phyloP scores from a whole-genome alignment of 2,113 vertebrate genomes.

The Ibidorhyncha struthersii region DNA sequence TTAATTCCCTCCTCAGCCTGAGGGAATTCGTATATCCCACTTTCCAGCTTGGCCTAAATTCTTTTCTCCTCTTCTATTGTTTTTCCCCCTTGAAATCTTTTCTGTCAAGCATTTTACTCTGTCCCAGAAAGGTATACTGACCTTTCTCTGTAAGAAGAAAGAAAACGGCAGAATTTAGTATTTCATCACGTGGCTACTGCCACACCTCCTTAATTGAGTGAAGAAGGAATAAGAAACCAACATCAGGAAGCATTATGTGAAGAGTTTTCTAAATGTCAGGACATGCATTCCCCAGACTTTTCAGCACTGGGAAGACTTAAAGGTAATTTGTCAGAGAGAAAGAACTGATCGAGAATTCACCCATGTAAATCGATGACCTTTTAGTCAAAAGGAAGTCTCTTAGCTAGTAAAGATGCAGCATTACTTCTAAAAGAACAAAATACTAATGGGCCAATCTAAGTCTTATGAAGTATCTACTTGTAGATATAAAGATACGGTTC shows the following conservation, averaged over 20 bases:
- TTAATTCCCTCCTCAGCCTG: neutral
- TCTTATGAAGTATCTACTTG: constrained; percentile 26
- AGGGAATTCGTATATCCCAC: constrained; percentile 4
- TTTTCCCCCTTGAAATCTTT: constrained; percentile 1
- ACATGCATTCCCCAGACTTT: constrained; percentile 53
- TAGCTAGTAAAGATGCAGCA: constrained; percentile 61
- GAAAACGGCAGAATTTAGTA: constrained; percentile 31
- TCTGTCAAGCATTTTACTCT: constrained; percentile 14
- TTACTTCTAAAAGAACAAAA: constrained; percentile 64
- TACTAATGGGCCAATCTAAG: constrained; percentile 60
- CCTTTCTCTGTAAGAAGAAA: constrained; percentile 44
- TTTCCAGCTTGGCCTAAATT: constrained; percentile 11
- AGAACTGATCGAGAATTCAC: constrained; percentile 68
- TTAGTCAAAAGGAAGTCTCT: constrained; percentile 66
- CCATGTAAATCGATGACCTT: constrained; percentile 73
- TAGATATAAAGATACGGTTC: constrained; percentile 35
- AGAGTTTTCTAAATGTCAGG: constrained; percentile 69
- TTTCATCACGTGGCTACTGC: constrained; percentile 52
- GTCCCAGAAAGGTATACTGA: constrained; percentile 37
- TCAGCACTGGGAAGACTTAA: constrained; percentile 43
- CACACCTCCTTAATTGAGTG: constrained; percentile 66
- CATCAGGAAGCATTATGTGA: constrained; percentile 61
- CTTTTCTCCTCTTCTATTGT: neutral
- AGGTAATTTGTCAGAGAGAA: constrained; percentile 70
- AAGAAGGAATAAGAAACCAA: constrained; percentile 63